phyloP scores from a whole-genome alignment of 2,888 invertebrate genomes.

The Clepsis dumicolana region DNA sequence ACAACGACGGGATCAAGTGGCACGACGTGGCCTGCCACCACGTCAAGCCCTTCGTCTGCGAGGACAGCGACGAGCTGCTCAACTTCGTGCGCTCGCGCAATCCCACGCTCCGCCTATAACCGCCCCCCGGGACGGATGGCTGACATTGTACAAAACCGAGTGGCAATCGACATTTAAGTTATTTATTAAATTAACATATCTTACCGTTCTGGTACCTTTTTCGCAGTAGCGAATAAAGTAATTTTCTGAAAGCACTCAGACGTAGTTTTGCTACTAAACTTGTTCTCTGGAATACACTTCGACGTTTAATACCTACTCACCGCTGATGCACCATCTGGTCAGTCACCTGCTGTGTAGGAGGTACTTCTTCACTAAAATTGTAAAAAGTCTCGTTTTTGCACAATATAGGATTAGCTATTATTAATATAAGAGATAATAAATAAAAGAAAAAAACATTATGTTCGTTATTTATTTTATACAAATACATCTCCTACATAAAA shows the following conservation, averaged over 20 bases:
- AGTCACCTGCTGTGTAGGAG: conserved; percentile 56
- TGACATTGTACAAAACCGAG: conserved; percentile 82
- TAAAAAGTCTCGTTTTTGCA: conserved; percentile 73
- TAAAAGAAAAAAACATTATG: conserved; percentile 48
- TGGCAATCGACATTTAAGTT: conserved; percentile 78
- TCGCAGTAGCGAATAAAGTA: conserved; percentile 12
- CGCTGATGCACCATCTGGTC: conserved; percentile 53
- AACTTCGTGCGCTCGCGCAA: conserved; percentile 96
- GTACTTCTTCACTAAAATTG: conserved; percentile 32
- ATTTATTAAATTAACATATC: conserved; percentile 71
- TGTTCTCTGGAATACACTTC: conserved; percentile 4
- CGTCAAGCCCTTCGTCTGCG: conserved; percentile 95
- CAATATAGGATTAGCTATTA: conserved; percentile 76
- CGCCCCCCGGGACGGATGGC: conserved; percentile 66
- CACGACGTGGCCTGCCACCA: conserved; percentile 95
- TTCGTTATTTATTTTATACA: conserved; percentile 35
- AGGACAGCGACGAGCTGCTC: conserved; percentile 95
- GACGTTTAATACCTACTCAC: conserved; percentile 5
- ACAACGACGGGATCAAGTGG: conserved; percentile 95
- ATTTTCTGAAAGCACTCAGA: conserved; percentile 22
- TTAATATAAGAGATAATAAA: conserved; percentile 74
- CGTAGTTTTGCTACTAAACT: conserved; percentile 16
- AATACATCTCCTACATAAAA: conserved; percentile 19
- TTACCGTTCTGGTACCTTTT: conserved; percentile 31
- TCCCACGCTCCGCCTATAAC: conserved; percentile 92